phyloP scores from a whole-genome alignment of 1,140 invertebrate species.

The Saxidomus purpurata region DNA sequence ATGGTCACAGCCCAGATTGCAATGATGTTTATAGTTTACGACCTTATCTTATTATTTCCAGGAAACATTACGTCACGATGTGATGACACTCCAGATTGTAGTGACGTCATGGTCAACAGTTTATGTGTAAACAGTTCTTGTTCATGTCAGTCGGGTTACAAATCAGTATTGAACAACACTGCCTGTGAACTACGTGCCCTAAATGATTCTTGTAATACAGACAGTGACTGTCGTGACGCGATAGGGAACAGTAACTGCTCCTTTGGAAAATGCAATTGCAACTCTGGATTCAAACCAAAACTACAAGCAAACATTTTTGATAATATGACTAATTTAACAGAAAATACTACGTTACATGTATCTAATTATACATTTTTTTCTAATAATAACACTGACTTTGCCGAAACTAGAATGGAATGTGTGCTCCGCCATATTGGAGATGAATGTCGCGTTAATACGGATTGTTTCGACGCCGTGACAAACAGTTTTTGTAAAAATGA shows the following conservation, averaged over 20 bases:
- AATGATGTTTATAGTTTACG: too few species aligned
- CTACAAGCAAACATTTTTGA: neutral
- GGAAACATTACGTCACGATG: slow-evolving; percentile 50
- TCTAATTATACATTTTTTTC: neutral
- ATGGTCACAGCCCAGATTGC: too few species aligned
- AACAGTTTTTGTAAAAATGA: slow-evolving; percentile 62
- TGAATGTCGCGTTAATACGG: slow-evolving; percentile 60
- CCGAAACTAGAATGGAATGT: slow-evolving; percentile 36
- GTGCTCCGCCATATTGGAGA: slow-evolving; percentile 60
- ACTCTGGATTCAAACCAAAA: slow-evolving; percentile 53
- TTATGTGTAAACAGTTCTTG: slow-evolving; percentile 62
- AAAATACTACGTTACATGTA: neutral
- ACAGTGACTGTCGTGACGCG: slow-evolving; percentile 68
- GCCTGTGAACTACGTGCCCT: slow-evolving; percentile 54
- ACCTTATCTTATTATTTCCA: too few species aligned
- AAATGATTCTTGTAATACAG: slow-evolving; percentile 50
- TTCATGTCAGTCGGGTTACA: slow-evolving; percentile 63
- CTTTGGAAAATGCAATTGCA: slow-evolving; percentile 61
- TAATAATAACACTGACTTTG: too few species aligned
- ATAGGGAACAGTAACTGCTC: slow-evolving; percentile 67
- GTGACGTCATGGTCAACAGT: slow-evolving; percentile 57
- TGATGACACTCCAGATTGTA: slow-evolving; percentile 64
- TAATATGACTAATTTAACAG: neutral
- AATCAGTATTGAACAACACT: slow-evolving; percentile 11
- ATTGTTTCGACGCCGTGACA: slow-evolving; percentile 66